Base-by-base conservation (phyloP, 2,888 invertebrate species). In the Cosmorhoe ocellata region DNA sequence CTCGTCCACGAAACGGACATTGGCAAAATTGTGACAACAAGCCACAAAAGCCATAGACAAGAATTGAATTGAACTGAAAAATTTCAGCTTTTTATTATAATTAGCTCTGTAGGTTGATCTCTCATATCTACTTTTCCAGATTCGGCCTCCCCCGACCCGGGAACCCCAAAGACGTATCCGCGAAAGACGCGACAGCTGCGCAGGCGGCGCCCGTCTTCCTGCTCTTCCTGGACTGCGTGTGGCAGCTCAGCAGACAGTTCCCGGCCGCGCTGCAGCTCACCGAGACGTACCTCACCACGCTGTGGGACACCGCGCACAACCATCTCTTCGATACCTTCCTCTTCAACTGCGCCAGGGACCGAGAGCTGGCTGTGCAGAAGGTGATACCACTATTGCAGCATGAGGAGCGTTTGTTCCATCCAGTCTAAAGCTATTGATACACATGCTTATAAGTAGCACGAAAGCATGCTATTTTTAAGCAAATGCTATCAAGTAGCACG, bases 321-420 rank as follows among this genome's bases (percentile, higher is more conserved):
- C 96, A 98, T 8, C 91, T 98, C 42, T 98, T 98, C 73, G 97
- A 97, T 67, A 98, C 98, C 28, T 98, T 98, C 89, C 92, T 98
- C 51, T 98, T 98, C 75, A 97, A 98, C 81, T 95, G 94, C 64
- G 95, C 95, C 60, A 91, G 94, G 61, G 96, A 97, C 66, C 88
- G 97, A 3, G 87, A 92, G 14, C 83, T 93, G 30, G 96, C 96
- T 10, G 91, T 83, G 2, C 66, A 91, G 59, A 91, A 90, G 82
- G 94, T 94, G 18, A 18, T 18, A 4, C 18, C 4, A n/a, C n/a
- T n/a, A n/a, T n/a, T n/a, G n/a, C n/a, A n/a, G n/a, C n/a, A n/a
- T n/a, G n/a, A n/a, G n/a, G n/a, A n/a, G n/a, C n/a, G n/a, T n/a
- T n/a, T n/a, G n/a, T n/a, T n/a, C n/a, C n/a, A n/a, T n/a, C n/a